A percentile compares a stretch with the other conserved stretches of the same genome.
Evolutionary conservation across 2,888 invertebrate genomes (phyloP).

Genomic region (Candidula unifasciata): DNA sequence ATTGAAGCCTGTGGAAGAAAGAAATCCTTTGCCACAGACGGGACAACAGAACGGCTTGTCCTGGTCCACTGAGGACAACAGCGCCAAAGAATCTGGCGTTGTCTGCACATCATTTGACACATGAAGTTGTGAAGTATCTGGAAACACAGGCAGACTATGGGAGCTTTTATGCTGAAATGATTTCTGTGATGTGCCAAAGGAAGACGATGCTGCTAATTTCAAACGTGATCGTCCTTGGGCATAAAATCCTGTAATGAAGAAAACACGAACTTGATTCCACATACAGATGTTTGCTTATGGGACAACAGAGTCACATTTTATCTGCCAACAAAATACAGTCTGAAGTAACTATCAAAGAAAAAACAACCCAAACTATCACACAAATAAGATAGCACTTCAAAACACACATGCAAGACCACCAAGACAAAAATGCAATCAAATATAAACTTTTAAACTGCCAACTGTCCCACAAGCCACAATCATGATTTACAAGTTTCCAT

Average conservation of each 20-base stretch:
- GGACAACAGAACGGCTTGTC: constrained; percentile 39
- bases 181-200: constrained; percentile 19
- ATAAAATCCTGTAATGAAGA: constrained; percentile 35
- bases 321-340: not conserved
- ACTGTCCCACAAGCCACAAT: too few species aligned
- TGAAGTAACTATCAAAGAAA: not conserved
- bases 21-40: constrained; percentile 48
- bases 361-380: not conserved
- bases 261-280: constrained; percentile 14
- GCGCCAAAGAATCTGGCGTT: not conserved
- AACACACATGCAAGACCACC: too few species aligned
- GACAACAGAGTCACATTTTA: not conserved
- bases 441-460: too few species aligned
- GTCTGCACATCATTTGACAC: not conserved
- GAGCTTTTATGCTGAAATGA: not conserved
- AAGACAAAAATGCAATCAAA: too few species aligned
- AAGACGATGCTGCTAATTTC: constrained; percentile 1
- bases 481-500: not conserved
- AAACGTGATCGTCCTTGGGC: constrained; percentile 12
- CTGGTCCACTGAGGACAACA: not conserved
- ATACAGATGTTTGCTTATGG: not conserved
- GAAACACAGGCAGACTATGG: not conserved
- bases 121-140: not conserved
- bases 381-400: not conserved
- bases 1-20: constrained; percentile 29